Conservation (phyloP, 2,888 invertebrate genomes). For the Dasypogon diadema region DNA sequence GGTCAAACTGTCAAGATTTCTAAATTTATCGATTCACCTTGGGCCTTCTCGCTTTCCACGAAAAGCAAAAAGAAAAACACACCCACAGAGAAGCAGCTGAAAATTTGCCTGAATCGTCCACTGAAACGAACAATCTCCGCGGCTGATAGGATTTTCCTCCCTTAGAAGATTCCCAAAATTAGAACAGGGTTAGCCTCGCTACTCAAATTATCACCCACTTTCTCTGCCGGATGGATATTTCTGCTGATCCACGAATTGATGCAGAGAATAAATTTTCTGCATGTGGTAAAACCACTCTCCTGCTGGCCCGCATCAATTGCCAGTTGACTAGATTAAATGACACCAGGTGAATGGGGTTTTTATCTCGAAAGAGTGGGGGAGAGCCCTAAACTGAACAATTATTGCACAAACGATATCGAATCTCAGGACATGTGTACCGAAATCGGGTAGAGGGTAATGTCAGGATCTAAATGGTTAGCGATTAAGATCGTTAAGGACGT, state of each 20-base stretch:
- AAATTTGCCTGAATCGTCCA: constrained; percentile 1
- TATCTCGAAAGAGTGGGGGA: neutral
- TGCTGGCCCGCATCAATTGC: constrained; percentile 4
- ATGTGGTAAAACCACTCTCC: neutral
- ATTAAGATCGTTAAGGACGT: constrained; percentile 32
- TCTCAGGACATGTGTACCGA: constrained; percentile 18
- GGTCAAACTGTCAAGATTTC: constrained; percentile 9
- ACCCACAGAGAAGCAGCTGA: neutral
- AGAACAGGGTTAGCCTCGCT: neutral
- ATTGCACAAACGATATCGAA: constrained; percentile 12
- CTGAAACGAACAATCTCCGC: neutral
- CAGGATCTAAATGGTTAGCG: constrained; percentile 8
- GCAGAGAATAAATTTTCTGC: neutral
- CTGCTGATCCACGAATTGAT: neutral
- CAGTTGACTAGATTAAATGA: neutral
- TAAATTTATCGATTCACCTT: constrained; percentile 23
- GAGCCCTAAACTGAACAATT: neutral
- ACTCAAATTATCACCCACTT: neutral
- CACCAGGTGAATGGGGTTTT: neutral
- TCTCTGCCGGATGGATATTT: neutral
- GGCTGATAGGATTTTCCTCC: constrained; percentile 2
- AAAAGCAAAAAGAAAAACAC: neutral
- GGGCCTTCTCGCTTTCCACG: neutral
- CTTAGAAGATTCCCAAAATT: constrained; percentile 4
- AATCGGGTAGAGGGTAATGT: constrained; percentile 12